Base-by-base conservation (phyloP, 2,888 invertebrate genomes). In the Resseliella maxima region DNA sequence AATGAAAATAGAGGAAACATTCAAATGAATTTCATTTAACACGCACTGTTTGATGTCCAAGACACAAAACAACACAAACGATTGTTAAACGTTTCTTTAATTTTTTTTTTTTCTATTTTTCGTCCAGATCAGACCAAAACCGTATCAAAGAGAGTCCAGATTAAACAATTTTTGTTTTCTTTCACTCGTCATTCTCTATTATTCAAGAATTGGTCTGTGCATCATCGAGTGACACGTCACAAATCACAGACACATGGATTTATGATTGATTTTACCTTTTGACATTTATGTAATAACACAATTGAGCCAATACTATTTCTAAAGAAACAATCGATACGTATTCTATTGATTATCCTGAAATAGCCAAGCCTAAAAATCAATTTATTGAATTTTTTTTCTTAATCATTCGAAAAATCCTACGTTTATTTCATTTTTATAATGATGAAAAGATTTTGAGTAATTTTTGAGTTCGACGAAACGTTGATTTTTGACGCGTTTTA, bases 221-320 rank as follows among this genome's bases (percentile, higher is more conserved):
- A 72, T 72, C 31, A 72, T 72, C 35, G 72, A 72, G 72, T 72
- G 72, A 72, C 72, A 72, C 72, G 72, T 72, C 72, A 72, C 31
- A 59, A 59, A 59, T 59, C 59, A 59, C 24, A 59, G 72, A 31
- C 72, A 35, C 72, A 12, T 15, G 15, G n/a, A 72, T 12, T 83
- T 83, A 83, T 83, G 83, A 83, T 83, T 83, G 83, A 83, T 83
- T 83, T 83, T 83, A 38, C 36, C 83, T 83, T 83, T 83, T 83
- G 83, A 83, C 83, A 83, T 83, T 83, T 83, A 83, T 83, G 83
- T 38, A 83, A 83, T 83, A 38, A 38, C 83, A 36, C 83, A 38
- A 83, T 83, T 24, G 83, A 83, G 5, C 83, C n/a, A 83, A 83
- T 38, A n/a, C 41, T n/a, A 83, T 83, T 38, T 27, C 24, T 24